phyloP scores from a whole-genome alignment of 1,140 invertebrate species.

The Heliothis virescens region DNA sequence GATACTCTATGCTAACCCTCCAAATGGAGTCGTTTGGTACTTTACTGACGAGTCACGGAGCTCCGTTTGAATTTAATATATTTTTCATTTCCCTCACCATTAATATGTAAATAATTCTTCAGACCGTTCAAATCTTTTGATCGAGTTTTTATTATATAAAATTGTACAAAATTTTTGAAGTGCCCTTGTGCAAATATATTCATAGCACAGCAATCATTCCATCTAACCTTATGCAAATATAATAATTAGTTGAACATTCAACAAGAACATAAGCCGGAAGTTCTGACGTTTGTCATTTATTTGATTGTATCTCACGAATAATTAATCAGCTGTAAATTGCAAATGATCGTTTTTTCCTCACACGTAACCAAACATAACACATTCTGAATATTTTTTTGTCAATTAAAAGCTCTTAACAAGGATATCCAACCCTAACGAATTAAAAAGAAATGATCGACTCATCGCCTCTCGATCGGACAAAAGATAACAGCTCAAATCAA shows the following conservation, averaged over 20 bases:
- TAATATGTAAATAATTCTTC: constrained; percentile 83
- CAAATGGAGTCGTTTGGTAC: constrained; percentile 82
- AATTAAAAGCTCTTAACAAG: constrained; percentile 68
- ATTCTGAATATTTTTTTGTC: constrained; percentile 39
- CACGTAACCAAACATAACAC: constrained; percentile 30
- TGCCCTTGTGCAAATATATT: constrained; percentile 18
- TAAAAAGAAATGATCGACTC: constrained; percentile 76
- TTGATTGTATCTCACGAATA: constrained; percentile 30
- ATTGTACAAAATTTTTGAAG: constrained; percentile 52
- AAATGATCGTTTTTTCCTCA: constrained; percentile 17
- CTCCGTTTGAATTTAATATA: constrained; percentile 84
- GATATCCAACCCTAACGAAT: constrained; percentile 67
- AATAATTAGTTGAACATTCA: constrained; percentile 26
- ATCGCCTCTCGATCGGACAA: constrained; percentile 78
- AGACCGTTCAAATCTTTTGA: constrained; percentile 61
- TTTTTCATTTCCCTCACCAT: constrained; percentile 83
- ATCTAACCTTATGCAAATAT: background rate
- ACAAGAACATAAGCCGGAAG: constrained; percentile 17
- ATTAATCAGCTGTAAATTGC: constrained; percentile 35
- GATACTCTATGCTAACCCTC: constrained; percentile 73
- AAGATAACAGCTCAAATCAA: constrained; percentile 82
- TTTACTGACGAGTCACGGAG: constrained; percentile 85
- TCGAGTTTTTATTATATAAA: constrained; percentile 51
- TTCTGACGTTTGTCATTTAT: constrained; percentile 27
- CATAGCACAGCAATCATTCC: constrained; percentile 27